These are phyloP conservation scores for Seira ritae DNA, from an alignment of 2,888 invertebrate genomes.

Conservation along the genomic window DNA sequence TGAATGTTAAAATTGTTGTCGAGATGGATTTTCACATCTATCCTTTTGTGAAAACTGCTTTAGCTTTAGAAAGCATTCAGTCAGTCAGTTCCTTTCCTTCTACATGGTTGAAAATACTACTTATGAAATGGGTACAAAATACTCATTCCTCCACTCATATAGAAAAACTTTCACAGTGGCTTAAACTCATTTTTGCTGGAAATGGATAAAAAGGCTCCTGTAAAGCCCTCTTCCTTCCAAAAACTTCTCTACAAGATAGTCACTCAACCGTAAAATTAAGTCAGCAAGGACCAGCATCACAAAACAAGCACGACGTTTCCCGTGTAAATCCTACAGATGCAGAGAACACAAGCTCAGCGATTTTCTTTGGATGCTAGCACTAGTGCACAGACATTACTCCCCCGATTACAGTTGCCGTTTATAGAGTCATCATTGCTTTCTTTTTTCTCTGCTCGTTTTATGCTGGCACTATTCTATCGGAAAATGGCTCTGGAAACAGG, in stretches of 20 bases:
- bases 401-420: slow-evolving; percentile 31
- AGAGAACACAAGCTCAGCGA: neutral
- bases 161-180: neutral
- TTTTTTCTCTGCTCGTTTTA: neutral
- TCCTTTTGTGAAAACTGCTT: slow-evolving; percentile 21
- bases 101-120: slow-evolving; percentile 39
- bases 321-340: neutral
- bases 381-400: slow-evolving; percentile 2
- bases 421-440: neutral
- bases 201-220: neutral
- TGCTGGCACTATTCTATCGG: neutral
- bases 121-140: slow-evolving; percentile 59
- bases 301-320: neutral
- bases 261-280: slow-evolving; percentile 59
- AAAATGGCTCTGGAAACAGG: neutral
- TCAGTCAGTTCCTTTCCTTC: slow-evolving; percentile 14
- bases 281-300: slow-evolving; percentile 31
- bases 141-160: neutral
- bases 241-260: slow-evolving; percentile 51
- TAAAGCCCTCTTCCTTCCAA: neutral
- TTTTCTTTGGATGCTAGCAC: neutral
- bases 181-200: neutral
- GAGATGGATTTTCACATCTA: slow-evolving; percentile 51
- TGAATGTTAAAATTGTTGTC: slow-evolving; percentile 60
- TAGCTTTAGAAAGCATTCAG: neutral